These are phyloP conservation scores for Laothoe populi DNA, from an alignment of 2,888 invertebrate species.

Conservation along the genomic window DNA sequence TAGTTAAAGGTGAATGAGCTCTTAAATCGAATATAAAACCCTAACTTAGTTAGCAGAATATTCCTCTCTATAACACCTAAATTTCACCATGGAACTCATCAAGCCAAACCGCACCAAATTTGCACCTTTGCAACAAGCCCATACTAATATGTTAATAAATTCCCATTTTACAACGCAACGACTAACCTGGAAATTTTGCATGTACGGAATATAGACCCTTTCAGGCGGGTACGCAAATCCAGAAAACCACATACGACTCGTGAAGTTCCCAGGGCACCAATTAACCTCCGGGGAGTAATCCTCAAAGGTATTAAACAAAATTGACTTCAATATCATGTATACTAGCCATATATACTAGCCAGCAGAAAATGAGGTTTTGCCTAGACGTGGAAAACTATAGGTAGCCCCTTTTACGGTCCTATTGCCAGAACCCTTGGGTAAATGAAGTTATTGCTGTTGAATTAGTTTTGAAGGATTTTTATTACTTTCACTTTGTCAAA, in stretches of 20 bases:
- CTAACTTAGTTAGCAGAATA: not conserved
- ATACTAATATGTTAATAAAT: constrained; percentile 26
- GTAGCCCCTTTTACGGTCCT: not conserved
- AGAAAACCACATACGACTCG: constrained; percentile 69
- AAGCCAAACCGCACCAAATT: constrained; percentile 11
- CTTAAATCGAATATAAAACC: not conserved
- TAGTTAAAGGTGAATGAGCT: not conserved
- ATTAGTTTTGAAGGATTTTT: constrained; percentile 3
- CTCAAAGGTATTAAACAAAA: constrained; percentile 64
- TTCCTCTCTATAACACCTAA: not conserved
- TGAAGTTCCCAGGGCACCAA: constrained; percentile 66
- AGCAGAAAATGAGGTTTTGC: constrained; percentile 53
- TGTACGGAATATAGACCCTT: constrained; percentile 29
- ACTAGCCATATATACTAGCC: constrained; percentile 60
- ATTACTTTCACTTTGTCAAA: not conserved
- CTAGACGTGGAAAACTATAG: constrained; percentile 36
- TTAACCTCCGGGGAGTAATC: constrained; percentile 61
- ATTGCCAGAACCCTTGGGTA: not conserved
- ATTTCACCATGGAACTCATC: not conserved
- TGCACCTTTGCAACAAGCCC: not conserved
- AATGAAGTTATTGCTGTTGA: not conserved
- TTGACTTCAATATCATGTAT: constrained; percentile 73
- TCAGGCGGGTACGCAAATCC: constrained; percentile 55
- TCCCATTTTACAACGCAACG: constrained; percentile 28
- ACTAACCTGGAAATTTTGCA: constrained; percentile 27